Evolutionary conservation across 92 coral and sea anemone genomes (phyloP).

Genomic region (Epizoanthus ramosus): DNA sequence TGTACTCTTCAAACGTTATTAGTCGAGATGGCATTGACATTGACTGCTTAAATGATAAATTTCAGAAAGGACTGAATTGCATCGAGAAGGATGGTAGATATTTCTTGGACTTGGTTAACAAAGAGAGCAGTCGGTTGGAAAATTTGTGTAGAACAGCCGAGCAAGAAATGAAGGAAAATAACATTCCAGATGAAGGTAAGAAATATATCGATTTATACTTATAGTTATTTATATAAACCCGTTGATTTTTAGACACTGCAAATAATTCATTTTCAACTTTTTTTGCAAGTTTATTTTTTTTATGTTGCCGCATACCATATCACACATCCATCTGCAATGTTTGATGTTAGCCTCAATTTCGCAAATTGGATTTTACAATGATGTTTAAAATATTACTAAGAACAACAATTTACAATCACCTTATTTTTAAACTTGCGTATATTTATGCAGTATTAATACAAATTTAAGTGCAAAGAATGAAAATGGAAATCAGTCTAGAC

Average conservation of each 20-base stretch:
- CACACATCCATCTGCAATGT: not conserved
- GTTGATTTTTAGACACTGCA: slow-evolving; percentile 19
- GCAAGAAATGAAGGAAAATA: slow-evolving; percentile 76
- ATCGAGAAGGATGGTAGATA: slow-evolving; percentile 83
- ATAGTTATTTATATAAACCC: not conserved
- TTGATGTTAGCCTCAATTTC: not conserved
- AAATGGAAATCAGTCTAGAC: slow-evolving; percentile 40
- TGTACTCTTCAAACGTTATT: slow-evolving; percentile 68
- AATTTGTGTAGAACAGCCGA: slow-evolving; percentile 69
- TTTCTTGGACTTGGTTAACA: slow-evolving; percentile 76
- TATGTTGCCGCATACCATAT: not conserved
- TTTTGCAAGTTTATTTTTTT: not conserved
- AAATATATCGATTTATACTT: not conserved
- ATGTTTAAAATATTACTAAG: not conserved
- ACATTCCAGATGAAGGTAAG: slow-evolving; percentile 85
- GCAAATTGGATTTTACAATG: not conserved
- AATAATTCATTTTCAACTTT: not conserved
- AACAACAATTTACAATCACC: not conserved
- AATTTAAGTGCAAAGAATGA: not conserved
- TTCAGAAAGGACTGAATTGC: slow-evolving; percentile 72
- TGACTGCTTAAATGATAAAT: slow-evolving; percentile 70
- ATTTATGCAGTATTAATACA: not conserved
- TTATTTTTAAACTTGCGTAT: slow-evolving; percentile 1
- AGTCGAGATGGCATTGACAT: slow-evolving; percentile 53
- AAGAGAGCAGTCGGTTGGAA: slow-evolving; percentile 76